Base-by-base conservation (phyloP, 92 coral and sea anemone species). In the Ricordea florida region DNA sequence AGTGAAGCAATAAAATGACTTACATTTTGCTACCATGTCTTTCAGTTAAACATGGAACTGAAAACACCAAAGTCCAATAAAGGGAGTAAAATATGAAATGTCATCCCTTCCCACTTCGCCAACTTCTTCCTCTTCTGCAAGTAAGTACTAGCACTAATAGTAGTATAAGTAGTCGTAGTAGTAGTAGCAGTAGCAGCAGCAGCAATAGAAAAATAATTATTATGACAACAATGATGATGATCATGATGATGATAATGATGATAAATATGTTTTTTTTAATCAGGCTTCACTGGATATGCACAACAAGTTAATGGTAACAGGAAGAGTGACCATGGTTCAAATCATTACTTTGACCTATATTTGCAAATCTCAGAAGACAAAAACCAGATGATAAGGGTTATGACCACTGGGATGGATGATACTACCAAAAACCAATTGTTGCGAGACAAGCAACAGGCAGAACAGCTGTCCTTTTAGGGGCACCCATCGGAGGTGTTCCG, bases 21-120 rank as follows among this genome's bases (percentile, higher is more conserved):
- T 29, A 65, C 21, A 44, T 65, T 65, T 65, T 44, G 69, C 28
- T 42, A 28, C 20, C 72, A 65, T 65, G 20, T 65, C 57, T 65
- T 45, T 29, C 63, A 57, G 57, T 44, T 44, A 42, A 46, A 45
- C 28, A 65, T 65, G 72, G 72, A 34, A 42, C 3, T 21, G 25
- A 46, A 56, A 38, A 48, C 52, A 60, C 62, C 76, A 58, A 67
- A 66, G 77, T 68, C 84, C 77, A 55, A 65, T 60, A 55, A 78
- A 78, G 76, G 66, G 77, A 61, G 27, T 69, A 16, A 79, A 79
- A 53, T 79, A 56, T 79, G 78, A 69, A 51, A 52, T 52, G 64
- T 55, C 76, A 13, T 66, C 40, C 66, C 72, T 62, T 36, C 69
- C 85, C 57, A 46, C 79, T 23, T 79, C 57, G 38, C 62, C 69